These are phyloP conservation scores for Bombylius discolor DNA, from an alignment of 2,888 invertebrate species.

Conservation along the genomic window DNA sequence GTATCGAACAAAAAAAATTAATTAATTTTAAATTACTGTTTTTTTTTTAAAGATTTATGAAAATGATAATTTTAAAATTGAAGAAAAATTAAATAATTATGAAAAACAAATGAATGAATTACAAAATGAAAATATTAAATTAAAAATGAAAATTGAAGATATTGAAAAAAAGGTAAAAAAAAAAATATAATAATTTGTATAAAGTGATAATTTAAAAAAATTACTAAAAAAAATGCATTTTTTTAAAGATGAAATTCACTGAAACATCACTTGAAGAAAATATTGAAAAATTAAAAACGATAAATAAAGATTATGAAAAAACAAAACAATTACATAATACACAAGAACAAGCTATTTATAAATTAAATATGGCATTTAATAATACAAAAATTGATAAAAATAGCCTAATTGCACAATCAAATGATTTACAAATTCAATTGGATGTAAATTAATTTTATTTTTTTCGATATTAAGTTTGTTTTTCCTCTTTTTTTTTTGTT, in stretches of 20 bases:
- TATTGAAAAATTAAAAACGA: no score
- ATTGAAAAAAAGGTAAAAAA: not conserved
- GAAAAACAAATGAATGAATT: not conserved
- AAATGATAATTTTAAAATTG: not conserved
- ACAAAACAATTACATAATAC: slow-evolving; percentile 53
- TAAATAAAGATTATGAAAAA: slow-evolving; percentile 48
- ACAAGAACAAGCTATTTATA: no score
- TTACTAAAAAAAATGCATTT: no score
- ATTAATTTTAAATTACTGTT: no score
- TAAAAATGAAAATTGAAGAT: not conserved
- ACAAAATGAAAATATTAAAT: not conserved
- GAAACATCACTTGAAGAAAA: no score
- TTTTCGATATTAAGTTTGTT: not conserved
- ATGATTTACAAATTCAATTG: not conserved
- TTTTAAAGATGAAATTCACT: no score
- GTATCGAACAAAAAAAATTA: no score
- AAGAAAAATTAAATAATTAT: not conserved
- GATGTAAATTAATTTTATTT: not conserved
- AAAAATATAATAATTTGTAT: no score
- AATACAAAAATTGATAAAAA: not conserved
- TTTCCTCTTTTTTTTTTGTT: no score
- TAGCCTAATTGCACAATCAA: not conserved
- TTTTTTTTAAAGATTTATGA: not conserved
- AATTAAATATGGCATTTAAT: not conserved
- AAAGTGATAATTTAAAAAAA: no score